Conservation (phyloP, 2,797 vertebrate species). For the Phyllotis vaccarum region DNA sequence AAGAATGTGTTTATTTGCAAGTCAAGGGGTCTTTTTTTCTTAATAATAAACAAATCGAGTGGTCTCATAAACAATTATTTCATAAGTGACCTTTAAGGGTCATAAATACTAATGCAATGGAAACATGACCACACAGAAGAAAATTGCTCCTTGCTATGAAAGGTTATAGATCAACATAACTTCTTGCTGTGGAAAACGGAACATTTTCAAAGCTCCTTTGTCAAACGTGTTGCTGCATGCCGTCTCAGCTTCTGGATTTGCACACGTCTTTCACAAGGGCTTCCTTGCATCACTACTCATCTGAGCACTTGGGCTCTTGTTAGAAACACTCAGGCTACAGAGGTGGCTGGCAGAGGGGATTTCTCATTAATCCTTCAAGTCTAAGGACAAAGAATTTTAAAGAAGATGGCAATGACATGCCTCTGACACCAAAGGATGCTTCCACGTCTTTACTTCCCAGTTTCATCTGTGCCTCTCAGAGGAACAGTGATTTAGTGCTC, state of each 20-base stretch:
- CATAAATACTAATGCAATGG: conserved; percentile 79
- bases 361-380: conserved; percentile 66
- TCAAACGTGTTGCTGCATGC: conserved; percentile 71
- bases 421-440: conserved; percentile 47
- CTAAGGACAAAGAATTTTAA: conserved; percentile 17
- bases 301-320: conserved; percentile 37
- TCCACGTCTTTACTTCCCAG: conserved; percentile 15
- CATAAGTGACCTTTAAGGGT: conserved; percentile 74
- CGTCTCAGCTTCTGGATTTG: conserved; percentile 65
- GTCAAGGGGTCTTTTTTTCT: conserved; percentile 13
- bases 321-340: conserved; percentile 21
- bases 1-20: conserved; percentile 75
- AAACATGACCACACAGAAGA: conserved; percentile 79
- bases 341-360: conserved; percentile 55
- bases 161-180: conserved; percentile 66
- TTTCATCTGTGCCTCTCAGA: neutral
- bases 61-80: conserved; percentile 75
- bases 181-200: conserved; percentile 76
- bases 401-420: conserved; percentile 24
- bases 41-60: conserved; percentile 66
- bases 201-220: conserved; percentile 50
- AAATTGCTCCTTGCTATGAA: conserved; percentile 80
- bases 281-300: conserved; percentile 38
- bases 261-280: conserved; percentile 62
- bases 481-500: neutral